These are phyloP conservation scores for Chrysemys picta DNA, from an alignment of 2,113 vertebrate genomes.

Conservation along the genomic window DNA sequence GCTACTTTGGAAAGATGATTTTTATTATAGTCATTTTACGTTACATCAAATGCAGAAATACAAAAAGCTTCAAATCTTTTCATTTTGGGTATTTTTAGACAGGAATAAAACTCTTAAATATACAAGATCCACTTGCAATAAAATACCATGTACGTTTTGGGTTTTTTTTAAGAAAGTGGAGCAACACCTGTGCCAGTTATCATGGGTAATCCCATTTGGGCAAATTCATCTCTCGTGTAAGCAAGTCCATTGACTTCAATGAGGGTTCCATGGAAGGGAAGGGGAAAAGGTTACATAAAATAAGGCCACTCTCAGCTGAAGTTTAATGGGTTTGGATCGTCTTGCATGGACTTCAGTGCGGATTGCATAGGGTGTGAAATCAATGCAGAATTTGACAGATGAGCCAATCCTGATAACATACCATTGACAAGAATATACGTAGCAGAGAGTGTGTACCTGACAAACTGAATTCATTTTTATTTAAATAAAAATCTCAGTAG, in stretches of 20 bases:
- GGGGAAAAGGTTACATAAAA: not conserved
- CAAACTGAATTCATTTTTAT: not conserved
- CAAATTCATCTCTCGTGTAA: not conserved
- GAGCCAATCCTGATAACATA: not conserved
- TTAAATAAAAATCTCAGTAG: not conserved
- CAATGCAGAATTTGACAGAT: not conserved
- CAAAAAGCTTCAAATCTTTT: accelerated
- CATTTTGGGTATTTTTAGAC: not conserved
- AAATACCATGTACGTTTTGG: accelerated
- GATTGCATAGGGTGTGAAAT: not conserved
- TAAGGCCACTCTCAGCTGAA: not conserved
- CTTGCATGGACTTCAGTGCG: not conserved
- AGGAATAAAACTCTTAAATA: not conserved
- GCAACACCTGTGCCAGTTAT: not conserved
- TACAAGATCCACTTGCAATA: accelerated
- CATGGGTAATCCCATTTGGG: not conserved
- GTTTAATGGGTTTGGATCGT: not conserved
- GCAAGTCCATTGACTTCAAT: not conserved
- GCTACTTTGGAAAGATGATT: not conserved
- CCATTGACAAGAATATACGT: not conserved
- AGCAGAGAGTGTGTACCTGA: not conserved
- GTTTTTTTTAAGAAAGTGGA: not conserved
- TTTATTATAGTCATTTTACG: constrained; percentile 16
- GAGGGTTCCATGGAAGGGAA: not conserved
- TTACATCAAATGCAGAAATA: not conserved